A percentile compares a stretch with the other conserved stretches of the same genome.
phyloP scores from a whole-genome alignment of 2,888 invertebrate species.

The Hecatera dysodea region DNA sequence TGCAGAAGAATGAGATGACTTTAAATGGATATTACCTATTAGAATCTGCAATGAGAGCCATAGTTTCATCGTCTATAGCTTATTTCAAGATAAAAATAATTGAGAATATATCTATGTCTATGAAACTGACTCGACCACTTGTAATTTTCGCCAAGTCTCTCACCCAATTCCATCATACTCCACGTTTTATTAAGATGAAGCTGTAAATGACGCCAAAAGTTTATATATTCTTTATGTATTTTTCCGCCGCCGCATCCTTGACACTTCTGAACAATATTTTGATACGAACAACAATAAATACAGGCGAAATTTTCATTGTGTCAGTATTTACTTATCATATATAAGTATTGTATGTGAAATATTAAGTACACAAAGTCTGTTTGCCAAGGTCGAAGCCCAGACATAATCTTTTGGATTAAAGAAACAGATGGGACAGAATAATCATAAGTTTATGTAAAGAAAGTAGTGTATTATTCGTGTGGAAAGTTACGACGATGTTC shows the following conservation, averaged over 20 bases:
- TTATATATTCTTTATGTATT: constrained; percentile 14
- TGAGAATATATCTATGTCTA: no score
- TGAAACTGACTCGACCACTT: neutral
- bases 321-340: constrained; percentile 64
- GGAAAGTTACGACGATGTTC: constrained; percentile 39
- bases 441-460: constrained; percentile 53
- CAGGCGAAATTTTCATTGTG: constrained; percentile 71
- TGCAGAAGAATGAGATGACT: neutral
- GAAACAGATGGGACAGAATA: constrained; percentile 45
- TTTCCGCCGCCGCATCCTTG: constrained; percentile 59
- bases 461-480: constrained; percentile 44
- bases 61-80: neutral
- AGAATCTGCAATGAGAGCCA: neutral
- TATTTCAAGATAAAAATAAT: neutral
- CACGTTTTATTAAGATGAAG: constrained; percentile 28
- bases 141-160: neutral
- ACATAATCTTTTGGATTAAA: constrained; percentile 53
- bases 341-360: constrained; percentile 62
- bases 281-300: constrained; percentile 64
- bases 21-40: neutral
- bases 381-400: constrained; percentile 50
- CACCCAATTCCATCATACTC: neutral
- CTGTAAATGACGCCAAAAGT: constrained; percentile 13
- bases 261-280: constrained; percentile 62
- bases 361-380: constrained; percentile 55